Base-by-base conservation (phyloP, 2,888 invertebrate species). In the Steromphala cineraria region DNA sequence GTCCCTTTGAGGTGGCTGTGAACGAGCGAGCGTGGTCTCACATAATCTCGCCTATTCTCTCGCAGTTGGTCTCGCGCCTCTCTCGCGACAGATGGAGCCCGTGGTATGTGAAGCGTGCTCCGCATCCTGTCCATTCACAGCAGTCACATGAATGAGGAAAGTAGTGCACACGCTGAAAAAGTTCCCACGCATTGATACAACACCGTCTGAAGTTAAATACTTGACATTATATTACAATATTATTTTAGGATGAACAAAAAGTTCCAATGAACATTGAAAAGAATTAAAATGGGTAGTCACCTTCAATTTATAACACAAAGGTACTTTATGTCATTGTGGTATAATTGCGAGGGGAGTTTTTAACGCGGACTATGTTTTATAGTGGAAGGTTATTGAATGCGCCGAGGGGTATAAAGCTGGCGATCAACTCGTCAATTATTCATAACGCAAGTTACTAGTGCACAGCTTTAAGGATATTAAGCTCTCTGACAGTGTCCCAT, bases 161-260 rank as follows among this genome's bases (percentile, higher is more conserved):
- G 55, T 76, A 76, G 76, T 76, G 21, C 76, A 17, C 19, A 53
- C 15, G 28, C 53, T 17, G 15, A 36, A 53, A 55, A 55, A 76
- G n/a, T 76, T 76, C 76, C 53, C 76, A 76, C 76, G 76, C 76
- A 76, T 55, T 53, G 24, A 76, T 55, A 76, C 76, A 53, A 2
- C 19, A 17, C 46, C 46, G 46, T 10, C 13, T 1, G 46, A 46
- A 46, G 46, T 46, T 1, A 46, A 5, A 46, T 46, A 46, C 10
- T 46, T 46, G 46, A 46, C 13, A 13, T 46, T 1, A 46, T 10
- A 46, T 8, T 46, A 46, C 46, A 46, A 10, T 10, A 46, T 46
- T 46, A 46, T 13, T 46, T 46, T 46, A 46, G 1, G 46, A 46
- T 46, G 13, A 8, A 13, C 7, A 46, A 46, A 46, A 10, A 46